These are phyloP conservation scores for Ethmia dodecea DNA, from an alignment of 2,888 invertebrate species.

Conservation along the genomic window DNA sequence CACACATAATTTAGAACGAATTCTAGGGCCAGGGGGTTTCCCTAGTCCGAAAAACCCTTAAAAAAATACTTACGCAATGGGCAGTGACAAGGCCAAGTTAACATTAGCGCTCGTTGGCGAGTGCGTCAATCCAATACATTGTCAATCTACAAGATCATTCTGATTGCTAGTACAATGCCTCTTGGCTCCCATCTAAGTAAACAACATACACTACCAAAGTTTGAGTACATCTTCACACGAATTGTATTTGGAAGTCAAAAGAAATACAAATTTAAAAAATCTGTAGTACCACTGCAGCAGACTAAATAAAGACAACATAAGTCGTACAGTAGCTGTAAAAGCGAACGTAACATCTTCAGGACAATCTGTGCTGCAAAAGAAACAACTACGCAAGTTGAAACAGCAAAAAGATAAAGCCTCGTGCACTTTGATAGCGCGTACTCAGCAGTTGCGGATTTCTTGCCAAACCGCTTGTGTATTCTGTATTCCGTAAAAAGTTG, in stretches of 20 bases:
- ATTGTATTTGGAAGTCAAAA: neutral
- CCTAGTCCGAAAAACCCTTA: too few species aligned
- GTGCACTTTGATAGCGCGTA: slow-evolving; percentile 2
- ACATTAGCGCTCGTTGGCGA: too few species aligned
- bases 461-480: slow-evolving; percentile 17
- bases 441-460: slow-evolving; percentile 3
- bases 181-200: too few species aligned
- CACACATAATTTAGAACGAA: too few species aligned
- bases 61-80: too few species aligned
- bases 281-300: neutral
- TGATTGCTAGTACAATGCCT: too few species aligned
- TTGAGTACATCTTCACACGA: neutral
- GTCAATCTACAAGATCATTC: too few species aligned
- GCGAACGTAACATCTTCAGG: neutral
- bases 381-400: neutral
- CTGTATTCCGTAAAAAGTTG: slow-evolving; percentile 26
- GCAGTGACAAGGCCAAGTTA: too few species aligned
- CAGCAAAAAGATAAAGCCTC: slow-evolving; percentile 1
- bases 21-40: too few species aligned
- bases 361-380: neutral
- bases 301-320: neutral
- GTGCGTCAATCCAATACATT: too few species aligned
- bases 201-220: too few species aligned
- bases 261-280: neutral
- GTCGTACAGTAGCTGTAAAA: too few species aligned